Percentiles rank a stretch among this genome's conserved stretches.
These are phyloP conservation scores for Coreoperca whiteheadi DNA, from an alignment of 2,113 vertebrate genomes.

Conservation along the genomic window DNA sequence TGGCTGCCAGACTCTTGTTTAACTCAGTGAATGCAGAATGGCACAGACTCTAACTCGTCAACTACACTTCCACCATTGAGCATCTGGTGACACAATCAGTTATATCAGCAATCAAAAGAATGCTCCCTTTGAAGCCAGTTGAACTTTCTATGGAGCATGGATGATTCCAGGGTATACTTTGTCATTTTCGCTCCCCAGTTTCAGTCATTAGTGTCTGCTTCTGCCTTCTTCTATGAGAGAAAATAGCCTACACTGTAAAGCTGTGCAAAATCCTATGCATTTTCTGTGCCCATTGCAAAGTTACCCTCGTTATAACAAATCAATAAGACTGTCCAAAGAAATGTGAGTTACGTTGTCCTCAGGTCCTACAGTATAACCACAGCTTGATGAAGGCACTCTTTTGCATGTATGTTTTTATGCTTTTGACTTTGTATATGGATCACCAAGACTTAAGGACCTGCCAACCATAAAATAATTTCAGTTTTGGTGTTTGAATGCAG, in stretches of 20 bases:
- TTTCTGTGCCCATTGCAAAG: not conserved
- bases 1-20: not conserved
- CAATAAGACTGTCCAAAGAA: not conserved
- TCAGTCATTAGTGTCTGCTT: not conserved
- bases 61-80: not conserved
- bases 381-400: not conserved
- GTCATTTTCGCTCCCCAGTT: not conserved
- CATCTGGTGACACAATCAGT: not conserved
- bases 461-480: not conserved
- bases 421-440: not conserved
- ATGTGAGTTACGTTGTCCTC: not conserved
- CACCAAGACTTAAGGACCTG: not conserved
- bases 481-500: not conserved
- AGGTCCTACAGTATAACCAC: not conserved
- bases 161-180: not conserved
- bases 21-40: not conserved
- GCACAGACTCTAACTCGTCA: not conserved
- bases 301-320: not conserved
- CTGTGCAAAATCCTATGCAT: not conserved
- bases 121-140: not conserved
- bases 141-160: too few relatives aligned
- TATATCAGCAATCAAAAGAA: not conserved
- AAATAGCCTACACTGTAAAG: not conserved
- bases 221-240: not conserved
- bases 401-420: not conserved